phyloP scores from a whole-genome alignment of 2,888 invertebrate species.

The Heliconius aoede region DNA sequence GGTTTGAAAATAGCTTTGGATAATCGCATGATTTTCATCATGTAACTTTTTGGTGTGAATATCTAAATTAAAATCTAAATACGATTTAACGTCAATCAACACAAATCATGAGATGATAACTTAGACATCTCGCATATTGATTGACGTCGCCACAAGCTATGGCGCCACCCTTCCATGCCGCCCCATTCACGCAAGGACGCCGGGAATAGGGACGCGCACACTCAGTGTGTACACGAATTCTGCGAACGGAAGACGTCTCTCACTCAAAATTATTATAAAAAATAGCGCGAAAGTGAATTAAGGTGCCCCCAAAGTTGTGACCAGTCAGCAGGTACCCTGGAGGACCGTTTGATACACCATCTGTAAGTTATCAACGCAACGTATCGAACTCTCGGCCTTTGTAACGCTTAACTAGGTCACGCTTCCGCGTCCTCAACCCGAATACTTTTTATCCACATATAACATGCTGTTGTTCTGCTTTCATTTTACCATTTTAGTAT shows the following conservation, averaged over 20 bases:
- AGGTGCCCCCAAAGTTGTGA: conserved; percentile 56
- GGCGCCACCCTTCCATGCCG: conserved; percentile 78
- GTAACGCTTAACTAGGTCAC: conserved; percentile 70
- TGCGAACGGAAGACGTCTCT: conserved; percentile 66
- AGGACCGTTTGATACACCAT: conserved; percentile 70
- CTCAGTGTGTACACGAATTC: conserved; percentile 72
- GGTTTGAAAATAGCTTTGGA: background rate
- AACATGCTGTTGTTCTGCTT: conserved; percentile 42
- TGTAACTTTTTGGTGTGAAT: no score
- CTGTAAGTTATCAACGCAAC: conserved; percentile 64
- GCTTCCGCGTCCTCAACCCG: conserved; percentile 75
- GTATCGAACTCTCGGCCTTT: conserved; percentile 41
- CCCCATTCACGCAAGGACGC: conserved; percentile 80
- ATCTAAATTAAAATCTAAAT: background rate
- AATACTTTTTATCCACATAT: conserved; percentile 54
- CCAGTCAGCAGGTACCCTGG: conserved; percentile 62
- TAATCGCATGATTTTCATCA: no score
- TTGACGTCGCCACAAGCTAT: conserved; percentile 76
- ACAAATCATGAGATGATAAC: conserved; percentile 58
- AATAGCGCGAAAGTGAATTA: conserved; percentile 63
- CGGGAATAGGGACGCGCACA: conserved; percentile 81
- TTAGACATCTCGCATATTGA: conserved; percentile 77
- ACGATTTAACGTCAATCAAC: conserved; percentile 23
- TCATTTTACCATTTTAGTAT: conserved; percentile 16
- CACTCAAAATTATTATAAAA: conserved; percentile 50